Evolutionary conservation across 2,797 vertebrate species (phyloP).

Genomic region (Clarias fuscus): DNA sequence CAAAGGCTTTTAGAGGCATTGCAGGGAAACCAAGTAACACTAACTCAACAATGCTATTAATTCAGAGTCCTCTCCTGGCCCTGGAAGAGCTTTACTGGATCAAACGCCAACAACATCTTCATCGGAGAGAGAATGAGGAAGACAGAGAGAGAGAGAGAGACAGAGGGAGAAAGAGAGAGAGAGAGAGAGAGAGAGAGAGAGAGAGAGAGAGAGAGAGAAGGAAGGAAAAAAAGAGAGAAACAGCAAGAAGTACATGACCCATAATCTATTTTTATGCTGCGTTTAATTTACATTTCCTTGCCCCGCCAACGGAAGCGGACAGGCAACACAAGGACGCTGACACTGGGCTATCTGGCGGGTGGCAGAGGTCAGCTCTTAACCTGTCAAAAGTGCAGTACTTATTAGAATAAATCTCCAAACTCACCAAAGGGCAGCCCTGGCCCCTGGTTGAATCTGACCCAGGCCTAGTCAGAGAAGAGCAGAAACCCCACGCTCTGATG

Average conservation of each 20-base stretch:
- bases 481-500: constrained; percentile 54
- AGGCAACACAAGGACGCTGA: constrained; percentile 82
- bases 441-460: constrained; percentile 72
- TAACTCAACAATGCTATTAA: constrained; percentile 82
- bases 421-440: constrained; percentile 77
- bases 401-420: constrained; percentile 84
- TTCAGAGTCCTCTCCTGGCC: constrained; percentile 73
- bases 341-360: constrained; percentile 70
- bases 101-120: constrained; percentile 54
- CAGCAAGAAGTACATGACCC: constrained; percentile 74
- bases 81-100: constrained; percentile 63
- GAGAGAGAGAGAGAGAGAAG: constrained; percentile 16
- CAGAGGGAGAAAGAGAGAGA: constrained; percentile 23
- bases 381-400: constrained; percentile 82
- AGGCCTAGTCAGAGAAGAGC: constrained; percentile 61
- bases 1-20: constrained; percentile 84
- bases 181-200: background rate
- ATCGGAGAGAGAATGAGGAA: constrained; percentile 18
- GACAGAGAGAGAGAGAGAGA: constrained; percentile 13
- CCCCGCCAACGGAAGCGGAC: constrained; percentile 78
- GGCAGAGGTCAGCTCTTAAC: constrained; percentile 79
- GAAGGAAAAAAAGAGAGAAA: constrained; percentile 34
- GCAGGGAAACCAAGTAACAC: constrained; percentile 83
- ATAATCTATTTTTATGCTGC: constrained; percentile 84
- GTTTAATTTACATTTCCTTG: constrained; percentile 82